Base-by-base conservation (phyloP, 2,888 invertebrate genomes). In the Tolmerus cingulatus region DNA sequence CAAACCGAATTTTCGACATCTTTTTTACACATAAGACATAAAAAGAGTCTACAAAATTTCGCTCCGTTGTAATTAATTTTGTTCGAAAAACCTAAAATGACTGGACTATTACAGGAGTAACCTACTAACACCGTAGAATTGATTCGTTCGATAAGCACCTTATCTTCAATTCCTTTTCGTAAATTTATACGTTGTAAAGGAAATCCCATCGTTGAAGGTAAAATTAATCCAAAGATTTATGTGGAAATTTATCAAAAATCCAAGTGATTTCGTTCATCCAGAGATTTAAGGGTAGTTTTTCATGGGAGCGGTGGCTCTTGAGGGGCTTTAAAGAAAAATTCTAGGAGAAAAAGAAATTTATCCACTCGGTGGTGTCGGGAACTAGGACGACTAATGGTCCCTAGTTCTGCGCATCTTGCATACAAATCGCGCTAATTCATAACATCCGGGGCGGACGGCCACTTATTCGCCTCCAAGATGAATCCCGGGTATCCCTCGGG, bases 361-460 rank as follows among this genome's bases (percentile, higher is more conserved):
- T 76, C 76, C 40, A 37, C 76, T 76, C 14, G n/a, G 37, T 40
- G 40, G 40, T 37, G 40, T 76, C 40, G 34, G 34, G 37, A 12
- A 40, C 76, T 37, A n/a, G 14, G 19, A 76, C 37, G 40, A 37
- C 57, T 82, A 57, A 82, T 57, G 82, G 82, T 30, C 57, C 34
- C 19, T 37, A 66, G 51, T 37, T 82, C 14, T 82, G n/a, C 57
- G 57, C 66, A 55, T 34, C 23, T 57, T 57, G 82, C 82, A 82
- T 82, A 82, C 82, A 82, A 82, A 82, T 82, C 82, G 82, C 66
- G 82, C 19, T 82, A 82, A 82, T 82, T 82, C 82, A 51, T 57
- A 66, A 82, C 66, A 37, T 19, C 66, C 82, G 9, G 66, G 51
- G 23, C 12, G 23, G 51, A 66, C 12, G 57, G 51, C 37, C 57